phyloP scores from a whole-genome alignment of 2,888 invertebrate species.

The Tetrapedia diversipes region DNA sequence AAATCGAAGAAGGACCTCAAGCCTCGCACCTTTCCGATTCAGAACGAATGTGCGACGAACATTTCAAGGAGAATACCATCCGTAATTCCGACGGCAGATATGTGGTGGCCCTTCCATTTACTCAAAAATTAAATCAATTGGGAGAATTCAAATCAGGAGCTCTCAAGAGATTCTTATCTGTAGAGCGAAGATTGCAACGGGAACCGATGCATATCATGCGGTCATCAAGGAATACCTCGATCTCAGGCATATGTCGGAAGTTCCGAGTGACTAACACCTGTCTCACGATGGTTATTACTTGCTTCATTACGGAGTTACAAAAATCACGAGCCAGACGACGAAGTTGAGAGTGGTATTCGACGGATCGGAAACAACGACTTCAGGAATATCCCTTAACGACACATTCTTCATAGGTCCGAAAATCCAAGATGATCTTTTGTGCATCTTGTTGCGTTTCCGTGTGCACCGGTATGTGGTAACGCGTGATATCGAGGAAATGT shows the following conservation, averaged over 20 bases:
- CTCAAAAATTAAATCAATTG: conserved; percentile 14
- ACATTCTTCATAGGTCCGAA: conserved; percentile 63
- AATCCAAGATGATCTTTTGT: conserved; percentile 64
- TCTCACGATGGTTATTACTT: conserved; percentile 61
- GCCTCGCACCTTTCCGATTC: not conserved
- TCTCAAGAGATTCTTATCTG: not conserved
- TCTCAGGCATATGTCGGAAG: conserved; percentile 16
- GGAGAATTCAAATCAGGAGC: conserved; percentile 33
- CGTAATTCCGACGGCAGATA: conserved; percentile 36
- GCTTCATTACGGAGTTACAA: conserved; percentile 72
- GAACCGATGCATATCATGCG: conserved; percentile 3
- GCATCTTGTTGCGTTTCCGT: conserved; percentile 65
- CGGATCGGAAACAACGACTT: conserved; percentile 65
- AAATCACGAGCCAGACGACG: conserved; percentile 64
- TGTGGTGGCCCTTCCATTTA: conserved; percentile 45
- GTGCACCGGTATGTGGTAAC: conserved; percentile 61
- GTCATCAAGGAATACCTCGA: conserved; percentile 35
- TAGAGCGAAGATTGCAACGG: conserved; percentile 8
- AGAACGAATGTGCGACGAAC: conserved; percentile 40
- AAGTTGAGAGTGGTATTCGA: conserved; percentile 73
- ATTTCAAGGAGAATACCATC: conserved; percentile 18
- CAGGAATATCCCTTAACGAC: conserved; percentile 70
- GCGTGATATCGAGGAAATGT: conserved; percentile 76
- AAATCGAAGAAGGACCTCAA: conserved; percentile 34
- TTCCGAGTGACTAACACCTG: fast-evolving